Conservation (phyloP, 2,888 invertebrate species). For the Cheilosia scutellata region DNA sequence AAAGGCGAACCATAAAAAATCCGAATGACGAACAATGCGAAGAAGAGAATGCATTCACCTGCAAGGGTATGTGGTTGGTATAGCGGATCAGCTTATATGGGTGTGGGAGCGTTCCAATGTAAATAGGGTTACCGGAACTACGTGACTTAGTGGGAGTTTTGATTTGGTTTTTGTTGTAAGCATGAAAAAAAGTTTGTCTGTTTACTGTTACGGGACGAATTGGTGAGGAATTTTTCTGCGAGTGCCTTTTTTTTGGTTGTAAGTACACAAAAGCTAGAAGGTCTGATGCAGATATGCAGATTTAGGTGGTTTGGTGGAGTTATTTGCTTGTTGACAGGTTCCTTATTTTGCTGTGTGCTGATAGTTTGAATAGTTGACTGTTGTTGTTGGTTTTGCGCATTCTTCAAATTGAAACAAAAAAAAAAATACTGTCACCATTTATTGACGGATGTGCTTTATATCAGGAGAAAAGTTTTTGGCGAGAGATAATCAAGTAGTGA, state of each 20-base stretch:
- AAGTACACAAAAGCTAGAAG: background rate
- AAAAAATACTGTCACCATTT: background rate
- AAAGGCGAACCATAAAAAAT: slow-evolving; percentile 13
- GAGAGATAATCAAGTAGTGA: no score
- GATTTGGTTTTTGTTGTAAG: background rate
- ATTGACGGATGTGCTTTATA: background rate
- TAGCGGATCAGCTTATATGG: slow-evolving; percentile 12
- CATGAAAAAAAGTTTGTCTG: slow-evolving; percentile 2
- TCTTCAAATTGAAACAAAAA: slow-evolving; percentile 1
- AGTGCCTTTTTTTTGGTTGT: slow-evolving; percentile 2
- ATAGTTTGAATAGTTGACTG: slow-evolving; percentile 4
- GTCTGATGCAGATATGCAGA: slow-evolving; percentile 34
- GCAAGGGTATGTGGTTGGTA: slow-evolving; percentile 26
- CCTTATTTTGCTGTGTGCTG: slow-evolving; percentile 7
- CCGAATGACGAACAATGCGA: slow-evolving; percentile 11
- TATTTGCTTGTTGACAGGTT: slow-evolving; percentile 55
- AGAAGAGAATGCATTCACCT: slow-evolving; percentile 3
- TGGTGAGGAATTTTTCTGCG: slow-evolving; percentile 3
- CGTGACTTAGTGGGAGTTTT: slow-evolving; percentile 30
- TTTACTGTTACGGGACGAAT: slow-evolving; percentile 15
- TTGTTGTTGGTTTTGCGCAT: slow-evolving; percentile 12
- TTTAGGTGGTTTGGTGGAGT: slow-evolving; percentile 26
- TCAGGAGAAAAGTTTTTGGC: background rate
- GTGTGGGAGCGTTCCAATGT: slow-evolving; percentile 4
- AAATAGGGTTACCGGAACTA: slow-evolving; percentile 28